phyloP scores from a whole-genome alignment of 2,888 invertebrate species.

The Ctena decussata region DNA sequence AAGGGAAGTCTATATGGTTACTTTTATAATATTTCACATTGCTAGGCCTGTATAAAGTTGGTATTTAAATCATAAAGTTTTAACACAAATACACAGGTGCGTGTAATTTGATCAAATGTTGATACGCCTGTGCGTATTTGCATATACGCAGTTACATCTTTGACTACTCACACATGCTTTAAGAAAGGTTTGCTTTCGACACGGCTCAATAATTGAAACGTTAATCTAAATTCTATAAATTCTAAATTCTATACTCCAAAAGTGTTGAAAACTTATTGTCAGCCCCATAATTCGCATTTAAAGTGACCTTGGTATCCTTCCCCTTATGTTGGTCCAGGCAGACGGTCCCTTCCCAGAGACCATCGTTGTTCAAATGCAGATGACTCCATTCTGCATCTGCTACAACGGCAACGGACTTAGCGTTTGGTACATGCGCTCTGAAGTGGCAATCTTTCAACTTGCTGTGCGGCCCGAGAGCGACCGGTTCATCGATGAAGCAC shows the following conservation, averaged over 20 bases:
- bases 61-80: no score
- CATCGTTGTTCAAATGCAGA: constrained; percentile 61
- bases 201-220: no score
- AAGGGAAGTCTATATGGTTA: no score
- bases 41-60: no score
- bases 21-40: no score
- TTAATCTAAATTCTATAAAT: no score
- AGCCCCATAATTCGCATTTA: constrained; percentile 73
- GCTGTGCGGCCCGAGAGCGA: constrained; percentile 61
- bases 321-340: constrained; percentile 70
- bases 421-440: constrained; percentile 70
- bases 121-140: no score
- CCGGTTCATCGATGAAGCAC: constrained; percentile 73
- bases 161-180: no score
- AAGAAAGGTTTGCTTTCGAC: no score
- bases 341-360: constrained; percentile 72
- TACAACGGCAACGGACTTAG: constrained; percentile 72
- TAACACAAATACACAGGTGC: no score
- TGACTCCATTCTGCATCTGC: constrained; percentile 75
- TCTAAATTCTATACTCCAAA: constrained; percentile 71
- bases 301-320: constrained; percentile 71
- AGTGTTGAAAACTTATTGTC: constrained; percentile 71
- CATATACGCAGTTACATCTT: no score
- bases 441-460: constrained; percentile 67
- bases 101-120: no score